Conservation (phyloP, 2,113 vertebrate genomes). For the Actinemys pallida region DNA sequence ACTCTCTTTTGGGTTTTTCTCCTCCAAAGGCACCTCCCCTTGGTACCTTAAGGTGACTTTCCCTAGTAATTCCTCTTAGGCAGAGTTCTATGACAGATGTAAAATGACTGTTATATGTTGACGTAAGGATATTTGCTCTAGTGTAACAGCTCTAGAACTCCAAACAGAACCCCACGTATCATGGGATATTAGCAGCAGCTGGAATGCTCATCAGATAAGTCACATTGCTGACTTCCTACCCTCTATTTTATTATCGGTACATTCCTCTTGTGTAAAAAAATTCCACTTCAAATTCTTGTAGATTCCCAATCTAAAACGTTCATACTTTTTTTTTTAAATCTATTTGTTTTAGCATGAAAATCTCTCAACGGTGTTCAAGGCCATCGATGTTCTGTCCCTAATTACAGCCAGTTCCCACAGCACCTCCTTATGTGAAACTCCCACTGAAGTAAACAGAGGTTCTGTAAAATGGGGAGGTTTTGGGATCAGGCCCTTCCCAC, state of each 20-base stretch:
- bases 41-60: neutral
- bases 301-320: neutral
- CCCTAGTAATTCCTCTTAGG: neutral
- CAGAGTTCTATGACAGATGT: neutral
- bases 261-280: neutral
- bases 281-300: neutral
- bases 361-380: neutral
- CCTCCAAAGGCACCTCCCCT: neutral
- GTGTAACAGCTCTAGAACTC: neutral
- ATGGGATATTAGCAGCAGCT: neutral
- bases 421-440: rapidly evolving
- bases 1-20: neutral
- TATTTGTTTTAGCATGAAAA: neutral
- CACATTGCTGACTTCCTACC: neutral
- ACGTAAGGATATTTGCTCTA: neutral
- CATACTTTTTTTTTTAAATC: neutral
- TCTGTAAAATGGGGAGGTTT: neutral
- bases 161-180: neutral
- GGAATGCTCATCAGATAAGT: neutral
- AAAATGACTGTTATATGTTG: neutral
- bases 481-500: neutral
- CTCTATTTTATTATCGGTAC: neutral
- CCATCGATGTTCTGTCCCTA: neutral
- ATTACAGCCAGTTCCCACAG: neutral
- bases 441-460: neutral